These are phyloP conservation scores for Gymnopithys bicolor DNA, from an alignment of 2,797 vertebrate genomes.

Conservation along the genomic window DNA sequence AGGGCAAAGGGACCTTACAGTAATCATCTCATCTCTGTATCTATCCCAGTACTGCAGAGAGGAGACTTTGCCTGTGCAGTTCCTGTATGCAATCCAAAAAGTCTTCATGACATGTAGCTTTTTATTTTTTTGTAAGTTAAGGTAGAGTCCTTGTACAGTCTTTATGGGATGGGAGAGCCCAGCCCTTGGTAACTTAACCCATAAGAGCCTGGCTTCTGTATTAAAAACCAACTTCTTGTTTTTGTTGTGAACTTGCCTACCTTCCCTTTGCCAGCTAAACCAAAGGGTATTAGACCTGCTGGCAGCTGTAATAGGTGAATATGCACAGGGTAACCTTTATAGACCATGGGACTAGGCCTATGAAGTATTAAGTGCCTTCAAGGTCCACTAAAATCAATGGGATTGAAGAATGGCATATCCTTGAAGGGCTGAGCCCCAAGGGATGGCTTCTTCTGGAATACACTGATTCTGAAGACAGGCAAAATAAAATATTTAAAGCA, in stretches of 20 bases:
- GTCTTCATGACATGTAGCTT: neutral
- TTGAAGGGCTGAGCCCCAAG: constrained; percentile 53
- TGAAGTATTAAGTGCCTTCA: constrained; percentile 60
- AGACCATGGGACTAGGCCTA: neutral
- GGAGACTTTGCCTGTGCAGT: neutral
- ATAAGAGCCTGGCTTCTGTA: neutral
- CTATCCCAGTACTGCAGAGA: neutral
- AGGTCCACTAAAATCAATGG: constrained; percentile 64
- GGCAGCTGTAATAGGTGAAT: neutral
- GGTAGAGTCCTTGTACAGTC: neutral
- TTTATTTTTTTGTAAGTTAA: neutral
- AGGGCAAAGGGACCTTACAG: neutral
- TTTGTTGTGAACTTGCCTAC: neutral
- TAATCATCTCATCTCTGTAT: neutral
- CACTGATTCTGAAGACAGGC: constrained; percentile 54
- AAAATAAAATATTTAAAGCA: constrained; percentile 71
- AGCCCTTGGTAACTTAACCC: neutral
- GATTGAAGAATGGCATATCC: constrained; percentile 39
- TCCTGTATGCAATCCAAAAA: neutral
- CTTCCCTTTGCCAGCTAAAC: constrained; percentile 29
- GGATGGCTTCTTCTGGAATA: constrained; percentile 46
- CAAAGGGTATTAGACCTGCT: neutral
- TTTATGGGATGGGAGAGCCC: neutral
- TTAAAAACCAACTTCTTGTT: neutral
- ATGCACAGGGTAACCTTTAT: neutral